Evolutionary conservation across 2,888 invertebrate genomes (phyloP), one percentile per base, ranked within the genome.

Genomic region (Apocheima hispidaria): DNA sequence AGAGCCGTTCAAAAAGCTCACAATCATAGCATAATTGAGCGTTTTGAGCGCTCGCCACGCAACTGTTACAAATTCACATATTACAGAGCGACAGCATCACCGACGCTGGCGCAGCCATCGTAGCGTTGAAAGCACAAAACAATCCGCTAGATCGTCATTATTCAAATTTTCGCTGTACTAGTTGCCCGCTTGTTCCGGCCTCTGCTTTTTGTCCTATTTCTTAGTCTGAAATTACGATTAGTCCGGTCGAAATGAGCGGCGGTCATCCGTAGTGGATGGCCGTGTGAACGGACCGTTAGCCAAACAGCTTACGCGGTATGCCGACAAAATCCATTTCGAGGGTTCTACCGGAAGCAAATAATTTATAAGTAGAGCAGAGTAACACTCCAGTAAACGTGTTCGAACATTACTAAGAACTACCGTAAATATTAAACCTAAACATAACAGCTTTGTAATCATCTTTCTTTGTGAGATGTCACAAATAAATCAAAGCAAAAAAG

Each of bases 161-260:
- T 90, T 90, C 86, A 90, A 91, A 92, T 91, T 90, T 91, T 90
- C 87, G 84, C 86, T 87, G 92, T 87, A 87, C 92, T 78, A 90
- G 86, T 89, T 90, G 87, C 89, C 90, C 83, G 87, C 84, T 88
- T 91, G 91, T 92, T 92, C 88, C 92, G 92, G 91, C 83, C 87
- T 78, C 78, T 88, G 89, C 77, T 84, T 90, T 86, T 86, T 89
- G 90, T 80, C 88, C 92, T 84, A 92, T 90, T 92, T 92, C 75
- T 77, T 83, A 80, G 80, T 90, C 87, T 89, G 86, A 92, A 92
- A 91, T 92, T 90, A 88, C 88, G 88, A 92, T 92, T 91, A 87
- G 84, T 83, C 83, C 85, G 85, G 85, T 83, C 84, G 82, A 85
- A 90, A 90, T 85, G 82, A 87, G 83, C 79, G 74, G 85, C 89